These are phyloP conservation scores for Calameuta pallipes DNA, from an alignment of 2,888 invertebrate species.

Conservation along the genomic window DNA sequence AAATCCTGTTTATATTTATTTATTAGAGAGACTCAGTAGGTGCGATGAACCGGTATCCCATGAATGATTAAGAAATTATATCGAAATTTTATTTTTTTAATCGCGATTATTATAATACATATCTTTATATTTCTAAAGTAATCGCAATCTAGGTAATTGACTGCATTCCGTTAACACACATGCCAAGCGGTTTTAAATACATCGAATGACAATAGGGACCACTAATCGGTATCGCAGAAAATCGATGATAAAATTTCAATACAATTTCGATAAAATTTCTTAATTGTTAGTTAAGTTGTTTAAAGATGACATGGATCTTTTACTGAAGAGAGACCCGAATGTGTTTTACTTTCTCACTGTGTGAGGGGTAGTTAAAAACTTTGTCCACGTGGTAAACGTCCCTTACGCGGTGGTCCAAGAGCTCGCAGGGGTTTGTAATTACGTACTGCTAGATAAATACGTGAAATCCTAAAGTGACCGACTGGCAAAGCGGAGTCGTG, in stretches of 20 bases:
- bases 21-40: background rate
- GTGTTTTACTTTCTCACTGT: background rate
- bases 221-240: background rate
- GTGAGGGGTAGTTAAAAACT: background rate
- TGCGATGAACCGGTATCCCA: background rate
- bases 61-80: background rate
- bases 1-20: too few relatives aligned
- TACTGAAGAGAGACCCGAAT: too few relatives aligned
- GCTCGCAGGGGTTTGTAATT: background rate
- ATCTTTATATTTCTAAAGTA: background rate
- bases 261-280: too few relatives aligned
- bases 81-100: too few relatives aligned
- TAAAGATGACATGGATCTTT: too few relatives aligned
- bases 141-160: too few relatives aligned
- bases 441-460: slow-evolving; percentile 21
- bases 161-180: too few relatives aligned
- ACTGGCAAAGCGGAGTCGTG: background rate
- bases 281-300: too few relatives aligned
- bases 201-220: background rate
- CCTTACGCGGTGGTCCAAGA: background rate
- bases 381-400: background rate
- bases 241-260: too few relatives aligned
- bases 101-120: background rate
- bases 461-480: background rate
- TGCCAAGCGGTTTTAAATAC: background rate